Conservation (phyloP, 37 sponge, comb jelly and placozoan genomes). For the Ianthella basta region DNA sequence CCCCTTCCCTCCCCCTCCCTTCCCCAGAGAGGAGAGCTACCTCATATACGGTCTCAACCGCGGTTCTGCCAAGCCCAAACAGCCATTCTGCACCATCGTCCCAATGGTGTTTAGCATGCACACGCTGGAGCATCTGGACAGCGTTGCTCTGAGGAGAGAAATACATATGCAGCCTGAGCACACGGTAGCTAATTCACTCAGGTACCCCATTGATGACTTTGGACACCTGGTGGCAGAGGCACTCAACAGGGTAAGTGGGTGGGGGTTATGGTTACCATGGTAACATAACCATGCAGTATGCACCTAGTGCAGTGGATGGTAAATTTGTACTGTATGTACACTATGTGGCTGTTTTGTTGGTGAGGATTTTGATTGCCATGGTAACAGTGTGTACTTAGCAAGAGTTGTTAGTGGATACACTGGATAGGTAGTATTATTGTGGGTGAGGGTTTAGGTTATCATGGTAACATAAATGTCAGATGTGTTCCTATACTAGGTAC, state of each 20-base stretch:
- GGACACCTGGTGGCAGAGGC: conserved; percentile 59
- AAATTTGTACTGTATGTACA: too few species aligned
- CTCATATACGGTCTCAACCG: neutral
- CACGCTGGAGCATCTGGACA: conserved; percentile 71
- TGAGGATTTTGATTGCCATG: too few species aligned
- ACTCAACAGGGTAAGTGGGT: conserved; percentile 49
- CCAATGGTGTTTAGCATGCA: conserved; percentile 60
- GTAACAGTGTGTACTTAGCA: too few species aligned
- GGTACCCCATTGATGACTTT: conserved; percentile 56
- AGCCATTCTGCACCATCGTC: conserved; percentile 46
- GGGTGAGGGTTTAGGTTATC: too few species aligned
- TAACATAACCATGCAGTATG: neutral
- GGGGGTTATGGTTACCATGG: neutral
- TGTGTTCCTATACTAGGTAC: too few species aligned
- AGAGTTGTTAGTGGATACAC: too few species aligned
- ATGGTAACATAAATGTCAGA: too few species aligned
- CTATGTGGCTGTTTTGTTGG: too few species aligned
- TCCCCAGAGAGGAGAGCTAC: conserved; percentile 16
- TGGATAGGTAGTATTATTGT: too few species aligned
- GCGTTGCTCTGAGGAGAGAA: conserved; percentile 39
- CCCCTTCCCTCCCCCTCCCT: neutral
- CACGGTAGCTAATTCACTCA: conserved; percentile 28
- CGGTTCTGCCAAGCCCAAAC: neutral
- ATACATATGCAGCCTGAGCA: conserved; percentile 47
- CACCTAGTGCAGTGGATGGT: too few species aligned